phyloP scores from a whole-genome alignment of 2,888 invertebrate genomes.

The Loripinus fragilis region DNA sequence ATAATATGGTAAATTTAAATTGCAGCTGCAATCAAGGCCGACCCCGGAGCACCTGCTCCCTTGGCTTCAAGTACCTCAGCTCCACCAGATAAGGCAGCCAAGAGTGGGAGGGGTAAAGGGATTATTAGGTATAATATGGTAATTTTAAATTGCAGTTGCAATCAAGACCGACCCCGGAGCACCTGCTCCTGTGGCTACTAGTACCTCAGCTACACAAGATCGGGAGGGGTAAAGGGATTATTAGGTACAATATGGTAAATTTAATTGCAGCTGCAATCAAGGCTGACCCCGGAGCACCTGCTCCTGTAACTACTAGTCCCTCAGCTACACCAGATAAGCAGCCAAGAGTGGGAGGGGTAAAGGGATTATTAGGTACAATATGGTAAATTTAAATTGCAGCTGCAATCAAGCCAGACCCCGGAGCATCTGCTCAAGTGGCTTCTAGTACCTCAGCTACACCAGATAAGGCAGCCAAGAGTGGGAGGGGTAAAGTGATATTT shows the following conservation, averaged over 20 bases:
- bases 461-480: slow-evolving; percentile 34
- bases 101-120: slow-evolving; percentile 32
- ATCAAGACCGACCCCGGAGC: slow-evolving; percentile 57
- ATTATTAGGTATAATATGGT: no score
- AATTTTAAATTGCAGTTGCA: slow-evolving; percentile 55
- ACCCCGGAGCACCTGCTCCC: slow-evolving; percentile 51
- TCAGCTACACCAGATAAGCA: no score
- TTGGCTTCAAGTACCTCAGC: slow-evolving; percentile 44
- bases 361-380: no score
- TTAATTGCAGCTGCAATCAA: no score
- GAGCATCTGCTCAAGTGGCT: slow-evolving; percentile 49
- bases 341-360: no score
- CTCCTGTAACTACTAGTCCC: no score
- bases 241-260: no score
- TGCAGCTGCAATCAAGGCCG: slow-evolving; percentile 58
- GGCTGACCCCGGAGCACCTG: no score
- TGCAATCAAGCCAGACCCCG: slow-evolving; percentile 58
- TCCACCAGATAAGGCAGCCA: slow-evolving; percentile 36
- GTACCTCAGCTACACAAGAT: slow-evolving; percentile 41
- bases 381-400: no score
- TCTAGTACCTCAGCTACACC: slow-evolving; percentile 41
- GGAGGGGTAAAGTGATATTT: slow-evolving; percentile 27
- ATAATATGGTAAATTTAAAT: no score
- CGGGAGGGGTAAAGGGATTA: slow-evolving; percentile 25
- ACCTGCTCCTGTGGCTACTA: slow-evolving; percentile 49